Base-by-base conservation (phyloP, 2,888 invertebrate species). In the Cephus nigrinus region DNA sequence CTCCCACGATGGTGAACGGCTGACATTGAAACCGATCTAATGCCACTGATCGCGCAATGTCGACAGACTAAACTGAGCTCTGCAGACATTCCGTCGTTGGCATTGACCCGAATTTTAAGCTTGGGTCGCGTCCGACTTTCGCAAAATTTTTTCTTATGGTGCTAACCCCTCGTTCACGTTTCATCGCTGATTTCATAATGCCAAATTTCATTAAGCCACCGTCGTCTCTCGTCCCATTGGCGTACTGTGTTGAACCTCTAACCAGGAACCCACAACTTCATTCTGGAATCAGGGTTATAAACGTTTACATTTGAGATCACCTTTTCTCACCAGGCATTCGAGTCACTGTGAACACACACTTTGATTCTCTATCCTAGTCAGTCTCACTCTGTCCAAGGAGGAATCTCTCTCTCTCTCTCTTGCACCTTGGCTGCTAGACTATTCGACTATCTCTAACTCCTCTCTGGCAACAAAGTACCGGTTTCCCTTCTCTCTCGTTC, bases 81-180 rank as follows among this genome's bases (percentile, higher is more conserved):
- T 55, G 55, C 82, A 81, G 84, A 84, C 83, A 82, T 83, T 83
- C 79, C 82, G 76, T 75, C 76, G 82, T 81, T 84, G 86, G 85
- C 87, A 86, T 90, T 93, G 93, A 92, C 93, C 93, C 73, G 91
- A 93, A 87, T 86, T 86, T 85, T 84, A 79, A 74, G 36, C 73
- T 73, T 73, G 55, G 36, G 31, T 4, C 23, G 23, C 15, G 40
- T 9, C 23, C 23, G 23, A 23, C 40, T 55, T 55, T 55, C 55
- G 55, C 5, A 23, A 55, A 55, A 9, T 9, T 55, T 55, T 9
- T 2, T 55, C 55, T 23, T 55, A 55, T 55, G 23, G 55, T 15
- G 55, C 9, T 9, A 23, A 23, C 5, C 23, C 12, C 12, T 23
- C 23, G 5, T 55, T 23, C 9, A 23, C 23, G 9, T 23, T 23